A percentile compares a stretch with the other conserved stretches of the same genome.
Conservation (phyloP, 1,140 invertebrate species). For the Zaprionus tsacasi region DNA sequence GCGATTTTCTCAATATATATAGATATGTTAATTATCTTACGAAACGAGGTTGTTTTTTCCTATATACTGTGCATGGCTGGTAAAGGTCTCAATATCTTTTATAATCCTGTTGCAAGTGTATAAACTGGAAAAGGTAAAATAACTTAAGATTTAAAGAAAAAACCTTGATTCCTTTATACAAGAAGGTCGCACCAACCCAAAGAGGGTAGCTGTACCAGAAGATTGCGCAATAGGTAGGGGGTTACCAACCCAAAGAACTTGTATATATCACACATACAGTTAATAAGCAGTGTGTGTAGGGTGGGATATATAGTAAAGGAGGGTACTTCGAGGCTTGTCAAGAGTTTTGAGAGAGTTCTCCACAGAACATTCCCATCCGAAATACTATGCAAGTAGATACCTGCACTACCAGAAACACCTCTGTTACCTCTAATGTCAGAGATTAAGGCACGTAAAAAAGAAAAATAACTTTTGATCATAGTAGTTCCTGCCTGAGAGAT, state of each 20-base stretch:
- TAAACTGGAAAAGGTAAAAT: too few relatives aligned
- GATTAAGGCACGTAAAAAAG: too few relatives aligned
- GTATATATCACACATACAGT: too few relatives aligned
- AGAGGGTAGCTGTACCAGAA: background rate
- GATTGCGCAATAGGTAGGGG: background rate
- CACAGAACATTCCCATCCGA: too few relatives aligned
- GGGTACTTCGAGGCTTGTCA: background rate
- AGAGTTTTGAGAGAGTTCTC: too few relatives aligned
- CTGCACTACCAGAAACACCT: background rate
- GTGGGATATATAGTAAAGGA: background rate
- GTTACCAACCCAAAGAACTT: background rate
- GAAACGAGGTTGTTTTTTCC: background rate
- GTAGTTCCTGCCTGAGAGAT: background rate
- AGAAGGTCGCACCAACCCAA: too few relatives aligned
- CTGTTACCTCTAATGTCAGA: too few relatives aligned
- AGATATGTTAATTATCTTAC: background rate
- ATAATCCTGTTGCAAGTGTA: too few relatives aligned
- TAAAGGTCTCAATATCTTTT: too few relatives aligned
- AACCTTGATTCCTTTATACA: background rate
- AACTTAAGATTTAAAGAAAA: too few relatives aligned
- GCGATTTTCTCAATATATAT: background rate
- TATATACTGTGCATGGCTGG: too few relatives aligned
- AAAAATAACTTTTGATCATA: background rate
- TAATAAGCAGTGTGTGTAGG: too few relatives aligned
- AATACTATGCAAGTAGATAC: background rate